Evolutionary conservation across 2,113 vertebrate species (phyloP).

Genomic region (Xiphophorus hellerii): DNA sequence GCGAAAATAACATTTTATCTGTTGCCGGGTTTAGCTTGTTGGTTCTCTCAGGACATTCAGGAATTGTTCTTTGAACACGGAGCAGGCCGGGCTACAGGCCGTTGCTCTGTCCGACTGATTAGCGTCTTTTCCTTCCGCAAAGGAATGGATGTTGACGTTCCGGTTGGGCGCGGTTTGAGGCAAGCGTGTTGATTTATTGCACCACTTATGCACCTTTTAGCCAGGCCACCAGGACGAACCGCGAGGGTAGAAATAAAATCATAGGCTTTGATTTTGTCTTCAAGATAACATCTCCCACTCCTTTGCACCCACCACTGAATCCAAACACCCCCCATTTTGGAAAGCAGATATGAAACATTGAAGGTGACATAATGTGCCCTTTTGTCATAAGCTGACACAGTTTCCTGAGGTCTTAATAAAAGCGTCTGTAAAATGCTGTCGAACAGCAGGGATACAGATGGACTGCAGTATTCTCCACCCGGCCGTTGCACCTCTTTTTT

Average conservation of each 20-base stretch:
- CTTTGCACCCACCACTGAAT: background rate
- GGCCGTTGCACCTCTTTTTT: background rate
- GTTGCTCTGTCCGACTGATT: constrained; percentile 55
- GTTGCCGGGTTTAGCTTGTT: constrained; percentile 30
- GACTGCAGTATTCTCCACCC: background rate
- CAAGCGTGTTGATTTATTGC: constrained; percentile 49
- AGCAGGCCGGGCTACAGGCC: constrained; percentile 41
- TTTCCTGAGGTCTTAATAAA: background rate
- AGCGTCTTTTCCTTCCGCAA: constrained; percentile 28
- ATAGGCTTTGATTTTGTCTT: constrained; percentile 29
- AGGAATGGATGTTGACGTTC: constrained; percentile 50
- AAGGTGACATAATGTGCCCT: background rate
- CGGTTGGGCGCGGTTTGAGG: constrained; percentile 50
- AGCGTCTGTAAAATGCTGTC: background rate
- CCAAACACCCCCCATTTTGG: background rate
- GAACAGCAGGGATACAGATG: background rate
- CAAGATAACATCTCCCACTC: constrained; percentile 1
- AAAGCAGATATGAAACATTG: background rate
- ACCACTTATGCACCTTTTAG: constrained; percentile 40
- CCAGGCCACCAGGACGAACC: constrained; percentile 28
- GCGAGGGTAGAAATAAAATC: constrained; percentile 17
- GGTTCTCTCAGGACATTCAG: constrained; percentile 28
- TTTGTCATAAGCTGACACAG: background rate
- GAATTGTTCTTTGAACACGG: constrained; percentile 46
- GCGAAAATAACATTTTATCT: constrained; percentile 15